A percentile compares a stretch with the other conserved stretches of the same genome.
Evolutionary conservation across 1,140 invertebrate genomes (phyloP).

Genomic region (Drosophila mauritiana): DNA sequence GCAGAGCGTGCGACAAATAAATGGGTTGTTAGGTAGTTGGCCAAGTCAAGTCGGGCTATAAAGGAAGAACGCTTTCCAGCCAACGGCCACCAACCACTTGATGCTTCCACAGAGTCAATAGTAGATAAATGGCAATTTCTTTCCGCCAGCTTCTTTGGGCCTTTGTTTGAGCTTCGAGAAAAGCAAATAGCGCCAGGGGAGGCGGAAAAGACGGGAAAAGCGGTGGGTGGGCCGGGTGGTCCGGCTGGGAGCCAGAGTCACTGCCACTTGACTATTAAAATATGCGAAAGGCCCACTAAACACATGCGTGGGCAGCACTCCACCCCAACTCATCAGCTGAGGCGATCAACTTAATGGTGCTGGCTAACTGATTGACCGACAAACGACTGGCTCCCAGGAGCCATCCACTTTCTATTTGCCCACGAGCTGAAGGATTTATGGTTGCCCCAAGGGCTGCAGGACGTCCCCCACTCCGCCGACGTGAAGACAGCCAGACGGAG

Average conservation of each 20-base stretch:
- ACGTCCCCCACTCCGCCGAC: background rate
- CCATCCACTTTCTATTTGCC: conserved; percentile 70
- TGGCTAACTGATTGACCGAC: conserved; percentile 55
- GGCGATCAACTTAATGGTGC: conserved; percentile 74
- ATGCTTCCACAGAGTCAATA: conserved; percentile 69
- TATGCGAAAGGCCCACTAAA: conserved; percentile 57
- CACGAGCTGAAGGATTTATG: conserved; percentile 52
- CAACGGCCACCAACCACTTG: conserved; percentile 32
- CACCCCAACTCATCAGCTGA: conserved; percentile 31
- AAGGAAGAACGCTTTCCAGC: conserved; percentile 18
- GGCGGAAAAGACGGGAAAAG: background rate
- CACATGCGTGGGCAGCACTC: conserved; percentile 24
- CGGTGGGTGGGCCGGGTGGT: background rate
- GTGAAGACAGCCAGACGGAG: conserved; percentile 19
- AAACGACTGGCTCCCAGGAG: conserved; percentile 22
- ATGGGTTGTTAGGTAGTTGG: conserved; percentile 21
- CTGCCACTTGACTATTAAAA: conserved; percentile 77
- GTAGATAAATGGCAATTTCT: conserved; percentile 82
- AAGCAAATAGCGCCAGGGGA: conserved; percentile 55
- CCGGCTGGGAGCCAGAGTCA: conserved; percentile 13
- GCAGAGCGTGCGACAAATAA: conserved; percentile 34
- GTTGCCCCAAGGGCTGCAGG: conserved; percentile 16
- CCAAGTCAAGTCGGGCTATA: conserved; percentile 3
- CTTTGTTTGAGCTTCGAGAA: conserved; percentile 76
- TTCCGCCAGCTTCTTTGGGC: conserved; percentile 45